These are phyloP conservation scores for Saccostrea glomerata DNA, from an alignment of 1,140 invertebrate species.

Conservation along the genomic window DNA sequence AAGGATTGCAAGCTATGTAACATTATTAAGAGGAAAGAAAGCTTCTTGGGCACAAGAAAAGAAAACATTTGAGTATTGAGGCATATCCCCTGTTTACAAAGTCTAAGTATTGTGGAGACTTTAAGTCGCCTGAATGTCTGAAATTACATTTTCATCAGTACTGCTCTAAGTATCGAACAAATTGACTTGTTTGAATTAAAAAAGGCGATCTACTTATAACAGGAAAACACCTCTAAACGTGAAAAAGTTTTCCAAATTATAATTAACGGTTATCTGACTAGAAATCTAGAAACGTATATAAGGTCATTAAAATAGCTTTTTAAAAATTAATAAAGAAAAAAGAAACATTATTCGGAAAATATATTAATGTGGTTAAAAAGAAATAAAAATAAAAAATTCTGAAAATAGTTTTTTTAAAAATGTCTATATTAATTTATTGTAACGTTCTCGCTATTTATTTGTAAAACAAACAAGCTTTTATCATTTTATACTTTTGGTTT, in stretches of 20 bases:
- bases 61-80: background rate
- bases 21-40: background rate
- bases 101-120: slow-evolving; percentile 2
- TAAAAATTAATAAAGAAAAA: too few relatives aligned
- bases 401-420: too few relatives aligned
- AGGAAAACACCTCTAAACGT: slow-evolving; percentile 14
- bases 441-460: too few relatives aligned
- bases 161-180: slow-evolving; percentile 16
- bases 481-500: too few relatives aligned
- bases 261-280: slow-evolving; percentile 6
- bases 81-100: slow-evolving; percentile 14
- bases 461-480: too few relatives aligned
- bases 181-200: slow-evolving; percentile 11
- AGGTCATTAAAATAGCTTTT: background rate
- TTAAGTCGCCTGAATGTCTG: slow-evolving; percentile 3
- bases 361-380: too few relatives aligned
- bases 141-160: slow-evolving; percentile 33
- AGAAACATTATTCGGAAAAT: too few relatives aligned
- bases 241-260: background rate
- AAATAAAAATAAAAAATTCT: too few relatives aligned
- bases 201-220: slow-evolving; percentile 20
- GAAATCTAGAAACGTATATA: background rate
- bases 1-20: too few relatives aligned
- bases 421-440: too few relatives aligned
- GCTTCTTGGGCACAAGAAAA: background rate